Percentiles rank a stretch among this genome's conserved stretches.
phyloP scores from a whole-genome alignment of 2,113 vertebrate species.

The Phrynocephalus versicolor region DNA sequence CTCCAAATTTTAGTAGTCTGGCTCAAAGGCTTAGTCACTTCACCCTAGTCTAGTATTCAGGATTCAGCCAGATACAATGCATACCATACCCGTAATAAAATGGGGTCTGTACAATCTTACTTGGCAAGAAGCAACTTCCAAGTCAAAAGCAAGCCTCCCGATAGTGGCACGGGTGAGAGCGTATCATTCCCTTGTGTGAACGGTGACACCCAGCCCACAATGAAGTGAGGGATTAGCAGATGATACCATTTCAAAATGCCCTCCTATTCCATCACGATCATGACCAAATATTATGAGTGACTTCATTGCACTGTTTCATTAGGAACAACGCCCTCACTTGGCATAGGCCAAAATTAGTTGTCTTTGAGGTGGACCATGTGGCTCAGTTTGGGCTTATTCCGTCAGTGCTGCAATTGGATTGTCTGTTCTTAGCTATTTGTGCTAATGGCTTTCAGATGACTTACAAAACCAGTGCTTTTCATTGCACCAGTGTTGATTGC shows the following conservation, averaged over 20 bases:
- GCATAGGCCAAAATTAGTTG: neutral
- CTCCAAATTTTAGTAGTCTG: no score
- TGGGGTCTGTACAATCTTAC: neutral
- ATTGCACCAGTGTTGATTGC: slow-evolving; percentile 5
- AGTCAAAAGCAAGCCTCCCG: neutral
- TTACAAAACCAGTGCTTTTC: slow-evolving; percentile 31
- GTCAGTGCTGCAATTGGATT: slow-evolving; percentile 7
- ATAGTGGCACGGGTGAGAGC: no score
- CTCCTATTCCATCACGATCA: neutral
- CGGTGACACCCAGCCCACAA: neutral
- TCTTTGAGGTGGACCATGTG: slow-evolving; percentile 9
- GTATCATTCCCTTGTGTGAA: neutral
- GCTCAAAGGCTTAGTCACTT: no score
- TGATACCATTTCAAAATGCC: slow-evolving; percentile 14
- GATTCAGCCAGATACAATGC: no score
- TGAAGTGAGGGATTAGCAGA: neutral
- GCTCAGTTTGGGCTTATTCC: slow-evolving; percentile 40
- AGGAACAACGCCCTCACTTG: neutral
- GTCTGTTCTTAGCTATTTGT: slow-evolving; percentile 22
- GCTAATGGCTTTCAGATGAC: neutral
- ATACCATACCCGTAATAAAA: neutral
- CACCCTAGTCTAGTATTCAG: no score
- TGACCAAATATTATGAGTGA: neutral
- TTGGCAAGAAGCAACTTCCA: neutral
- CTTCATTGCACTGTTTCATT: neutral